Evolutionary conservation across 2,888 invertebrate species (phyloP).

Genomic region (Leptinotarsa peninsularis): DNA sequence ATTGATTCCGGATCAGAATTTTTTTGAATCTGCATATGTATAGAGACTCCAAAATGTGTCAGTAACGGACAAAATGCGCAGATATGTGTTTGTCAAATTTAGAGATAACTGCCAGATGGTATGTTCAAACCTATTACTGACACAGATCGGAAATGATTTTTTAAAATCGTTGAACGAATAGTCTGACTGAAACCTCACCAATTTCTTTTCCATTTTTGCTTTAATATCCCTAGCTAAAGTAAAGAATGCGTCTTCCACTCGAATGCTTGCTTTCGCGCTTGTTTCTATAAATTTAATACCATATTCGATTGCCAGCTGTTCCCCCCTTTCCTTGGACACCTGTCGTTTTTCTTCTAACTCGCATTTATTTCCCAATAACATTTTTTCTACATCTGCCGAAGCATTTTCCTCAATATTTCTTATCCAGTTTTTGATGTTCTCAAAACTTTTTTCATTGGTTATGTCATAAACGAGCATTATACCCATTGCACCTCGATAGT

Average conservation of each 20-base stretch:
- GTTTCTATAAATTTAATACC: constrained; percentile 99
- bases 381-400: constrained; percentile 98
- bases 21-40: too few species aligned
- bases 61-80: neutral
- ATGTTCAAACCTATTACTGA: neutral
- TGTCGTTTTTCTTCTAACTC: constrained; percentile 96
- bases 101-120: neutral
- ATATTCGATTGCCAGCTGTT: constrained; percentile 97
- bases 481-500: constrained; percentile 99
- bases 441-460: constrained; percentile 98
- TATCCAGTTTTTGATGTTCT: constrained; percentile 99
- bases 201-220: constrained; percentile 97
- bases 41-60: neutral
- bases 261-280: constrained; percentile 96
- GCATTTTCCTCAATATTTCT: constrained; percentile 99
- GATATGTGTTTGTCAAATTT: neutral
- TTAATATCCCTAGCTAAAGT: constrained; percentile 97
- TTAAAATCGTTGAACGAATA: neutral
- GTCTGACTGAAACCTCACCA: constrained; percentile 75
- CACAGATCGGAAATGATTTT: neutral
- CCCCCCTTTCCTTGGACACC: constrained; percentile 95
- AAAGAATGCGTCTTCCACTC: constrained; percentile 98
- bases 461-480: constrained; percentile 99
- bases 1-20: too few species aligned
- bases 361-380: constrained; percentile 97